Conservation (phyloP, 1,140 invertebrate genomes). For the Drosophila parvula region DNA sequence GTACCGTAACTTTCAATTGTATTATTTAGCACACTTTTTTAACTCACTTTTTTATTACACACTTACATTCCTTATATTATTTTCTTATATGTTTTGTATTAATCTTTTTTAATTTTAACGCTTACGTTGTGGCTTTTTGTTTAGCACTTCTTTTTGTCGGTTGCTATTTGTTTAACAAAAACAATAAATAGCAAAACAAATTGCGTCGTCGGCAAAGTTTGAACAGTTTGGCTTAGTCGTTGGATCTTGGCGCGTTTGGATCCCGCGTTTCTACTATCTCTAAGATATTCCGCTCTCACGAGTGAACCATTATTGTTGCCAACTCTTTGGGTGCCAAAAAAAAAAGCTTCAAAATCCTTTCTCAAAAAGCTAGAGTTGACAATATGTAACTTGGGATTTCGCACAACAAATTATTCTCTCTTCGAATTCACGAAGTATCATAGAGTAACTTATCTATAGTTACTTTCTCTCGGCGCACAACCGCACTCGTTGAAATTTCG, state of each 20-base stretch:
- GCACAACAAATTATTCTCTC: too few relatives aligned
- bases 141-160: conserved; percentile 14
- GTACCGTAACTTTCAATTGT: conserved; percentile 17
- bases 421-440: too few relatives aligned
- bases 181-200: conserved; percentile 17
- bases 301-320: neutral
- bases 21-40: conserved; percentile 55
- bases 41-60: conserved; percentile 27
- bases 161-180: neutral
- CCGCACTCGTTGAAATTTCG: too few relatives aligned
- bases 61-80: neutral
- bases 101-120: conserved; percentile 12
- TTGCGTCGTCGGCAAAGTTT: conserved; percentile 59
- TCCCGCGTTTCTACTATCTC: conserved; percentile 11
- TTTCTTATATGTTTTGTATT: neutral
- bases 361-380: too few relatives aligned
- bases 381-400: too few relatives aligned
- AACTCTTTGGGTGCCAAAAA: too few relatives aligned
- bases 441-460: too few relatives aligned
- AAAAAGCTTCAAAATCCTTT: too few relatives aligned
- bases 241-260: conserved; percentile 10
- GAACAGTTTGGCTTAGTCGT: conserved; percentile 33
- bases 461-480: too few relatives aligned
- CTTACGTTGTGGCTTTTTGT: conserved; percentile 60
- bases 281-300: conserved; percentile 12